Base-by-base conservation (phyloP, 2,888 invertebrate genomes). In the Quadroppia sp. region DNA sequence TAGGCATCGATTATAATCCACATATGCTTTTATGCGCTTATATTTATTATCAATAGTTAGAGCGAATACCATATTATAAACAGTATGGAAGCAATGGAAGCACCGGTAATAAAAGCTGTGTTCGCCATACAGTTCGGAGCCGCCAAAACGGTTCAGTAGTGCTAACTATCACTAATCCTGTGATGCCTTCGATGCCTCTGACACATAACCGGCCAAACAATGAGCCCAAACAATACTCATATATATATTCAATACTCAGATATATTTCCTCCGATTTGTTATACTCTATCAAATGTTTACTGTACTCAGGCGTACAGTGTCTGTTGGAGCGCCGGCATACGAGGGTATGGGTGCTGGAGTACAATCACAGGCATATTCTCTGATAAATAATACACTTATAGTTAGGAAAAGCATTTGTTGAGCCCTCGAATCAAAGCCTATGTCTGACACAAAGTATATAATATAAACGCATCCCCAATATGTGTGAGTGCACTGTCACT, bases 231-330 rank as follows among this genome's bases (percentile, higher is more conserved):
- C n/a, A 20, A 48, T 48, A 48, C 13, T 17, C 17, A 45, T 45
- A 45, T 45, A 45, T 53, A 53, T 48, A 28, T 28, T 56, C 13
- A 56, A 56, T 15, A 28, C 56, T 17, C 17, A 64, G 30, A 64
- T 64, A 64, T 67, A 67, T 67, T 67, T 67, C 67, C 67, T 67
- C 67, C 67, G 67, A 67, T 67, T 67, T 67, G 67, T 67, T 67
- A 67, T 67, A 67, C 67, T 67, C 67, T 67, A 36, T 40, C 67
- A 67, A 67, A 40, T 67, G 67, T 67, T 67, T 67, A 67, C 40
- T 67, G 17, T 30, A 61, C 61, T 61, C 28, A 13, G 25, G 53
- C 25, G 13, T 53, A n/a, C n/a, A n/a, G n/a, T n/a, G n/a, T n/a
- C n/a, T n/a, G 20, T 53, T 25, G 23, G 23, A 53, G 1, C 25